phyloP scores from a whole-genome alignment of 2,113 vertebrate species.

The Aplodontia rufa region DNA sequence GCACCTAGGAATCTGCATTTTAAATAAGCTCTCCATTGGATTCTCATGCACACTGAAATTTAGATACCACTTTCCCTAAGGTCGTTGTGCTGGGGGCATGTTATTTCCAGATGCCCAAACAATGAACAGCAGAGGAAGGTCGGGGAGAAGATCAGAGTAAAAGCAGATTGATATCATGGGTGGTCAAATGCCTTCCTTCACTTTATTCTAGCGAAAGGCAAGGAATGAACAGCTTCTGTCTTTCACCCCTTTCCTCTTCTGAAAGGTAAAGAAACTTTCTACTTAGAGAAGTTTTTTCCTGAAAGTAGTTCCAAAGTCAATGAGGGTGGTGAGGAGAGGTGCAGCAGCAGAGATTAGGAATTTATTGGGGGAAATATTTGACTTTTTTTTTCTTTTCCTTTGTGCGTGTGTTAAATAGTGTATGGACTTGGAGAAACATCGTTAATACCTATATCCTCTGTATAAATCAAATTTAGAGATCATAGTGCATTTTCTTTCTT shows the following conservation, averaged over 20 bases:
- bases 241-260: constrained; percentile 14
- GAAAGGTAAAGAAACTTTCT: constrained; percentile 36
- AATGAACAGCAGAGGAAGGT: neutral
- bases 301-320: neutral
- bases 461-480: constrained; percentile 76
- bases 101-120: neutral
- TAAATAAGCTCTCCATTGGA: neutral
- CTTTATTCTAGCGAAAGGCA: neutral
- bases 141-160: neutral
- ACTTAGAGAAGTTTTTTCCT: constrained; percentile 23
- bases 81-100: neutral
- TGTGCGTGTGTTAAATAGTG: neutral
- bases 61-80: neutral
- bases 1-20: constrained; percentile 36
- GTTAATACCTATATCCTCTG: neutral
- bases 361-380: neutral
- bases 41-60: neutral
- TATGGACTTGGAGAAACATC: neutral
- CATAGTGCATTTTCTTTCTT: no score
- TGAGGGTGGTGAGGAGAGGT: no score
- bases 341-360: neutral
- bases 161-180: neutral
- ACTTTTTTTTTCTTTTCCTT: neutral
- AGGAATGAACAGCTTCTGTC: neutral
- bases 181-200: neutral